Evolutionary conservation across 2,797 vertebrate genomes (phyloP).

Genomic region (Clangula hyemalis): DNA sequence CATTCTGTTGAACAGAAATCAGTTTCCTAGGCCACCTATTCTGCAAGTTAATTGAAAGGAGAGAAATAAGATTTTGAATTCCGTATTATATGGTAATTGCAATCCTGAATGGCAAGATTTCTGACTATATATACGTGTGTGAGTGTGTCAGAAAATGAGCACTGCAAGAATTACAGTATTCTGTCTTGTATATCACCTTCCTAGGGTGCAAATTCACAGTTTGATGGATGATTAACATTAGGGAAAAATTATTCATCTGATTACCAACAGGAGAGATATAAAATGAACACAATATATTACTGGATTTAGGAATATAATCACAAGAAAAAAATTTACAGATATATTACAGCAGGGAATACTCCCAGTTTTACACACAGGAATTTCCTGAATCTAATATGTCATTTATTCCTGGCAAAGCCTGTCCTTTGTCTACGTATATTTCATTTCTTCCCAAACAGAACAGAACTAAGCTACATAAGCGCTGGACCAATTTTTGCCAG

Average conservation of each 20-base stretch:
- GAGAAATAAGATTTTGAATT: background rate
- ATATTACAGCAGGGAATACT: slow-evolving; percentile 58
- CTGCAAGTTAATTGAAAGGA: background rate
- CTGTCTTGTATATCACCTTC: background rate
- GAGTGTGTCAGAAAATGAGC: background rate
- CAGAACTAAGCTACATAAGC: slow-evolving; percentile 23
- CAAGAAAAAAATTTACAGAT: slow-evolving; percentile 51
- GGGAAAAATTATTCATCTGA: slow-evolving; percentile 26
- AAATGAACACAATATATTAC: slow-evolving; percentile 9
- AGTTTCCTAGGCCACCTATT: background rate
- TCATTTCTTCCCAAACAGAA: slow-evolving; percentile 65
- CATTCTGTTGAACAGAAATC: background rate
- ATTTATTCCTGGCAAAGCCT: slow-evolving; percentile 72
- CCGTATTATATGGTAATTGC: background rate
- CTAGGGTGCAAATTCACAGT: background rate
- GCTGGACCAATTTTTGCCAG: slow-evolving; percentile 1
- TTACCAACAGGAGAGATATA: slow-evolving; percentile 31
- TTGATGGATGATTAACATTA: background rate
- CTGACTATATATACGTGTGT: background rate
- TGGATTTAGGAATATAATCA: slow-evolving; percentile 59
- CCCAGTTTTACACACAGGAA: slow-evolving; percentile 69
- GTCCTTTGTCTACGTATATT: slow-evolving; percentile 64
- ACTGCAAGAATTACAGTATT: background rate
- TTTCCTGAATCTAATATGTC: slow-evolving; percentile 69
- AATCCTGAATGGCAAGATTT: background rate